Evolutionary conservation across 1,140 invertebrate genomes (phyloP), one percentile per base, ranked within the genome.

Genomic region (Drosophila elegans): DNA sequence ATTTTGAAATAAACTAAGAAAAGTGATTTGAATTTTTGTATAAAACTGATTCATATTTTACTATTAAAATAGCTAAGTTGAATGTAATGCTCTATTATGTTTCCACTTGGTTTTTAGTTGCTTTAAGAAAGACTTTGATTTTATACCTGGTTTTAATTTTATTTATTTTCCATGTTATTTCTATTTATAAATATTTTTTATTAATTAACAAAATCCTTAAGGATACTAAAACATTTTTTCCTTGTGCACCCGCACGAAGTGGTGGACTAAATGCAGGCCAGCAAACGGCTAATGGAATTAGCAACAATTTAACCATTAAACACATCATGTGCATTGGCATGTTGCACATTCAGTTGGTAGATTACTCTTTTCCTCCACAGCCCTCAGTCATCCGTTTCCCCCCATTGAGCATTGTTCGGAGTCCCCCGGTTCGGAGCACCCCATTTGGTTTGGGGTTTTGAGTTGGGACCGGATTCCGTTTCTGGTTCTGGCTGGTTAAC

Each of bases 251-350:
- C 45, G 25, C 46, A 25, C 32, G 11, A n/a, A 48, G 57, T 59
- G 59, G 63, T 62, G 55, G 61, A 64, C 59, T 52, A 53, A 74
- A 77, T 84, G 74, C 48, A 78, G 81, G 49, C 66, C 79, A 77
- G 75, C 69, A 88, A 76, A 64, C 69, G 67, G 76, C 76, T 80
- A 88, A 88, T 88, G 84, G 80, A 88, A 88, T 88, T 88, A 89
- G 84, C 84, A 88, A 89, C 84, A 89, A 89, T 88, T 89, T 88
- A 88, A 88, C 80, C 84, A 88, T 88, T 88, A 89, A 88, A 88
- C 84, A 88, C 84, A 88, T 88, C 83, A 88, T 88, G 83, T 89
- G 83, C 84, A 88, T 89, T 88, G 83, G 83, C 84, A 83, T 79
- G 75, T 76, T 75, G 75, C 72, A 88, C 83, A 75, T 80, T 77